Percentiles rank a stretch among this genome's conserved stretches.
phyloP scores from a whole-genome alignment of 2,113 vertebrate genomes.

The Oreocharis arfaki region DNA sequence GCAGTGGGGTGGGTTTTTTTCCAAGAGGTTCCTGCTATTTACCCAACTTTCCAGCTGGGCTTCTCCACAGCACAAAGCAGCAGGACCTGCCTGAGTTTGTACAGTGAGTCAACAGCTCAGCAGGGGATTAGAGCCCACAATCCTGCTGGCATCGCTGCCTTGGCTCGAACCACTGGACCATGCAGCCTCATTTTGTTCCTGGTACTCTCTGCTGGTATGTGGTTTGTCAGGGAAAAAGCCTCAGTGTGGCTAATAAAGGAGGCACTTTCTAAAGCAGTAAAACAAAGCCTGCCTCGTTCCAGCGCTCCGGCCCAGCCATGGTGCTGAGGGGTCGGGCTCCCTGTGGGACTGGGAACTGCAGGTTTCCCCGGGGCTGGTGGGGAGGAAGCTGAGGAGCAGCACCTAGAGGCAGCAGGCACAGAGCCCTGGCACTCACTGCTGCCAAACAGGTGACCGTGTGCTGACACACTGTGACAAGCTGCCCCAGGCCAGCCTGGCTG shows the following conservation, averaged over 20 bases:
- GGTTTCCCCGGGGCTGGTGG: not conserved
- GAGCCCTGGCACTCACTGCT: not conserved
- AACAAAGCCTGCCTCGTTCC: not conserved
- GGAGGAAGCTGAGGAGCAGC: not conserved
- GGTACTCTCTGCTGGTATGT: constrained; percentile 19
- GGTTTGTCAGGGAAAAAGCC: constrained; percentile 39
- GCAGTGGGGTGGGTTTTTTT: not conserved
- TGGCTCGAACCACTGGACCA: constrained; percentile 18
- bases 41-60: constrained; percentile 42
- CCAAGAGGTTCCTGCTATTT: constrained; percentile 30
- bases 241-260: not conserved
- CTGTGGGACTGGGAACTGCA: not conserved
- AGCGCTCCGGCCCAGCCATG: accelerated
- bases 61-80: not conserved
- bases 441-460: not conserved
- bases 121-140: constrained; percentile 53
- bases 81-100: constrained; percentile 45
- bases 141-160: constrained; percentile 31
- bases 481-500: not conserved
- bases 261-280: not conserved
- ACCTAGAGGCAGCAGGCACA: not conserved
- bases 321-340: not conserved
- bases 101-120: constrained; percentile 59
- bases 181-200: constrained; percentile 42
- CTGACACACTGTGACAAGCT: not conserved